Percentiles rank a stretch among this genome's conserved stretches.
phyloP scores from a whole-genome alignment of 2,797 vertebrate species.

The Pampus argenteus region DNA sequence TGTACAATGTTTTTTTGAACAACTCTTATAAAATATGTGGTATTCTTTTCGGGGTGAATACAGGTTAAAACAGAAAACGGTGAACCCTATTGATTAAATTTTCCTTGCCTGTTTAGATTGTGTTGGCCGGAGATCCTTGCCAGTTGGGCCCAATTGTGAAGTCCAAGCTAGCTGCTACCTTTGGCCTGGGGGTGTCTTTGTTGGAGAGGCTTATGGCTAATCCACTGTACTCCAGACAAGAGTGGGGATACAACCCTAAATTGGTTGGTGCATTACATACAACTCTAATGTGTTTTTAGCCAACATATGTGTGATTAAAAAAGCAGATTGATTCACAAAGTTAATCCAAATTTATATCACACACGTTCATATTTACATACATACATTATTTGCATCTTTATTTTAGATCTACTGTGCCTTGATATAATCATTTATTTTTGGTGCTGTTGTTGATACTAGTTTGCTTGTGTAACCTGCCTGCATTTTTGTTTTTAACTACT shows the following conservation, averaged over 20 bases:
- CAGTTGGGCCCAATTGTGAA: conserved; percentile 95
- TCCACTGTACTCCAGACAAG: conserved; percentile 86
- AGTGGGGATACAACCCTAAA: conserved; percentile 91
- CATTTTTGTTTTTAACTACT: background rate
- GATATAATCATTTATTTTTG: background rate
- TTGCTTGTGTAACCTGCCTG: background rate
- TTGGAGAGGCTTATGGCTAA: conserved; percentile 92
- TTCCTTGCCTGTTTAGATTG: conserved; percentile 80
- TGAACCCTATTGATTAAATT: background rate
- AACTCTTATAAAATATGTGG: background rate
- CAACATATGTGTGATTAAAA: background rate
- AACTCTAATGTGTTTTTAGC: background rate
- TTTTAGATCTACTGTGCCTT: background rate
- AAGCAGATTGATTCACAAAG: background rate
- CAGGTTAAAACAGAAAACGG: background rate
- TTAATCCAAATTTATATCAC: background rate
- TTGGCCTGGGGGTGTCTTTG: conserved; percentile 90
- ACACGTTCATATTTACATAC: background rate
- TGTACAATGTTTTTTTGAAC: too few relatives aligned
- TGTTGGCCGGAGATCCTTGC: conserved; percentile 94
- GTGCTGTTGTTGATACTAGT: background rate
- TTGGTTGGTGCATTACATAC: conserved; percentile 84
- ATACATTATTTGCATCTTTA: too few relatives aligned
- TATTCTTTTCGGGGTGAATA: background rate
- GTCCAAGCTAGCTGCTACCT: conserved; percentile 86